Evolutionary conservation across 1,140 invertebrate genomes (phyloP), one percentile per base, ranked within the genome.

Genomic region (Parapsyche elsis): DNA sequence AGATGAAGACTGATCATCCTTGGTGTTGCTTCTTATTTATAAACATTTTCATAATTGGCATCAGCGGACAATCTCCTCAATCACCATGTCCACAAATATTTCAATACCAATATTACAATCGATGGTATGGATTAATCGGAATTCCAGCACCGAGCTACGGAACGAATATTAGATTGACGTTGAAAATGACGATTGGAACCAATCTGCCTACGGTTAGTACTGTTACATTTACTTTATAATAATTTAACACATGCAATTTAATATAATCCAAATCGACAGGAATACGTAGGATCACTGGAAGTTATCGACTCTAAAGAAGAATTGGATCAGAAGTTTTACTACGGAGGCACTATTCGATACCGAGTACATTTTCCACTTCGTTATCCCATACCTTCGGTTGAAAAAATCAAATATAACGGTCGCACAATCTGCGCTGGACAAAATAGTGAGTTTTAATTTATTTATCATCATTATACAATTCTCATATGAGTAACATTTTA

Each of bases 231-330:
- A 75, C n/a, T n/a, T n/a, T n/a, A n/a, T n/a, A n/a, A 14, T 21
- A 16, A 53, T 5, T 26, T 46, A 44, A 71, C n/a, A 71, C 21
- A 24, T 26, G n/a, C 19, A 16, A 64, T 5, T 4, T 23, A 23
- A 59, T 5, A 59, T 10, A 64, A 46, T 46, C 45, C 26, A 67
- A 26, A 26, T 67, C 44, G 5, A 30, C 76, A 83, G 83, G 85
- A 81, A 76, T 87, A 88, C 53, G 84, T 86, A 0, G 88, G 88
- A 5, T 73, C 71, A 64, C 57, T 89, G 10, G 84, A 87, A 81
- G 75, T 89, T 73, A 82, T 81, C 7, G 84, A 84, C 59, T 81
- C 84, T 5, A 84, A 79, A 61, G 78, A 84, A 0, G 82, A 86
- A 12, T 81, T 87, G 0, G 64, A 86, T 5, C 71, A 73, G 64